Evolutionary conservation across 2,888 invertebrate species (phyloP), one percentile per base, ranked within the genome.

Genomic region (Zhuqinia jingwanae): DNA sequence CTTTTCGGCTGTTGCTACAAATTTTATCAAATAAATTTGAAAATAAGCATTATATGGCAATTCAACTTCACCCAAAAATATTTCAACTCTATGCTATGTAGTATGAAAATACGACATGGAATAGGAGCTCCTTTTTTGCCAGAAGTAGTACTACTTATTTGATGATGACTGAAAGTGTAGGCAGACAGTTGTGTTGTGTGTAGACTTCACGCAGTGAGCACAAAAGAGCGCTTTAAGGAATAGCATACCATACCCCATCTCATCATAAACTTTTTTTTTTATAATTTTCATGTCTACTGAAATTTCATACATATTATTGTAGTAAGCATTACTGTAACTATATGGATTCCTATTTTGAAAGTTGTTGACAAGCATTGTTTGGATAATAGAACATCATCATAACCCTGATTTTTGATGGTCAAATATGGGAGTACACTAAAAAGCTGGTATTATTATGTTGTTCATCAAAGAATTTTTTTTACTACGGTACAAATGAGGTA

Each of bases 11-110:
- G 36, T 36, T 3, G 36, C 36, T 6, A 8, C 36, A 36, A 36
- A 36, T 58, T 58, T 58, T 11, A 22, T 25, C 22, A 13, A 75
- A 75, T 75, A 53, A 53, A 56, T 53, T 53, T 6, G 47, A 25
- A 75, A 75, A 75, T 75, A 53, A 53, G 36, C 75, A 75, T 73
- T 50, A 5, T 27, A 73, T 73, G 27, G 50, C 27, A 50, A 30
- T 47, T 53, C 22, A 56, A 75, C 27, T 30, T 36, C 50, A 5
- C 8, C 42, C n/a, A 65, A 65, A 65, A 6, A 36, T 36, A 36
- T 36, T 36, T 8, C 36, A 36, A 8, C 36, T 36, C 5, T 6
- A 36, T 8, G 8, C 3, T 36, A 36, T 36, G 5, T 36, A 36
- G 36, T 36, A 6, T 36, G 36, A n/a, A n/a, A n/a, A n/a, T n/a